Evolutionary conservation across 1,140 invertebrate genomes (phyloP).

Genomic region (Streblospio benedicti): DNA sequence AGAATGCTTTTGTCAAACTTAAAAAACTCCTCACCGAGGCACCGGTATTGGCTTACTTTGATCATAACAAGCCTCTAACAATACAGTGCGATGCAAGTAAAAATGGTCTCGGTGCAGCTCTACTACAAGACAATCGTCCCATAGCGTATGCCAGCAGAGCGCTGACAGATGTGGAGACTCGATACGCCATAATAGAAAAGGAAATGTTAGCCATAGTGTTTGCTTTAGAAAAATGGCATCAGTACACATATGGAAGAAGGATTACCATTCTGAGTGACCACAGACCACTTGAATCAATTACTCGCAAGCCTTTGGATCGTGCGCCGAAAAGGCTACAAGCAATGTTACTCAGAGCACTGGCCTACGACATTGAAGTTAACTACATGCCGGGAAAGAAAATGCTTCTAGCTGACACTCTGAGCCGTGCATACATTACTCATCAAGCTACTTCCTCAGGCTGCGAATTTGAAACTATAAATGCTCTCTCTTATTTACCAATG

Average conservation of each 20-base stretch:
- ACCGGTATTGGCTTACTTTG: too few relatives aligned
- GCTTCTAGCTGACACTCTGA: slow-evolving; percentile 37
- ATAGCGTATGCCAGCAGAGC: slow-evolving; percentile 46
- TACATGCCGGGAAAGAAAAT: slow-evolving; percentile 43
- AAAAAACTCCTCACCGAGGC: slow-evolving; percentile 26
- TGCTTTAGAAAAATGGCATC: slow-evolving; percentile 40
- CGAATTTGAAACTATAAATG: not conserved
- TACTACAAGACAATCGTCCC: slow-evolving; percentile 46
- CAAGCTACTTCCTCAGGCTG: too few relatives aligned
- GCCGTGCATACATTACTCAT: not conserved
- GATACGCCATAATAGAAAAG: slow-evolving; percentile 49
- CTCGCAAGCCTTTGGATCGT: slow-evolving; percentile 40
- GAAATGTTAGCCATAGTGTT: slow-evolving; percentile 50
- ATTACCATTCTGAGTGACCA: slow-evolving; percentile 33
- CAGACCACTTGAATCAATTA: slow-evolving; percentile 40
- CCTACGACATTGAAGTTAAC: slow-evolving; percentile 43
- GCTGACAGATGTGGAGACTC: slow-evolving; percentile 41
- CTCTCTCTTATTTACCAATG: not conserved
- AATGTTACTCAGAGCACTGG: slow-evolving; percentile 44
- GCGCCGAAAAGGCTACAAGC: slow-evolving; percentile 42
- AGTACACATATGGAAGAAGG: slow-evolving; percentile 36
- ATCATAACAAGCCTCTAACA: too few relatives aligned
- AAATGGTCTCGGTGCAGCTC: slow-evolving; percentile 41
- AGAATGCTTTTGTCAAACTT: slow-evolving; percentile 17
- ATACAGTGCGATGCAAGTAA: too few relatives aligned